These are phyloP conservation scores for Apotomis turbidana DNA, from an alignment of 2,888 invertebrate species.

Conservation along the genomic window DNA sequence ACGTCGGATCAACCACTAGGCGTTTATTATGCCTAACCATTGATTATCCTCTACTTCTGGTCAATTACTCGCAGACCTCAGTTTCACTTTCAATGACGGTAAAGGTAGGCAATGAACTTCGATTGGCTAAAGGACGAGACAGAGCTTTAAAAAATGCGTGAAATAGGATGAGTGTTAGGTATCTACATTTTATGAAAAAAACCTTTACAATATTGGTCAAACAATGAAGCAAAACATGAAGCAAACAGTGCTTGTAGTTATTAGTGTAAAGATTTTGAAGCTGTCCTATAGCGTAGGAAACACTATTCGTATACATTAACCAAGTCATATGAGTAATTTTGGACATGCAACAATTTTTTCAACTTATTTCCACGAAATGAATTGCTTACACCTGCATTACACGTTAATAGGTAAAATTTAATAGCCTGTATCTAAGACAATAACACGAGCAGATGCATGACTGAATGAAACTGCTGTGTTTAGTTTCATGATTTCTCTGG, in stretches of 20 bases:
- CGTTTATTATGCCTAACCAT: slow-evolving; percentile 35
- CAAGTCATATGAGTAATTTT: too few relatives aligned
- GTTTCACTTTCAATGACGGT: slow-evolving; percentile 37
- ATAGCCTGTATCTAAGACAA: neutral
- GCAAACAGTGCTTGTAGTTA: neutral
- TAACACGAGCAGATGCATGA: slow-evolving; percentile 25
- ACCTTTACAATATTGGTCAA: too few relatives aligned
- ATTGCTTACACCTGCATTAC: neutral
- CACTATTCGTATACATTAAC: too few relatives aligned
- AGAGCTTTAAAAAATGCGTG: neutral
- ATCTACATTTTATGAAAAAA: too few relatives aligned
- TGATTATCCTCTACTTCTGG: slow-evolving; percentile 35
- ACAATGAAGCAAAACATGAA: too few relatives aligned
- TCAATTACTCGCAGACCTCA: slow-evolving; percentile 15
- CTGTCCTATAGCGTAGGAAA: neutral
- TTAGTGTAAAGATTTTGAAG: neutral
- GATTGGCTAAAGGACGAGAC: too few relatives aligned
- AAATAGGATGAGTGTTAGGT: too few relatives aligned
- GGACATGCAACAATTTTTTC: too few relatives aligned
- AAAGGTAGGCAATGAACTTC: neutral
- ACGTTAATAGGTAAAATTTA: slow-evolving; percentile 3
- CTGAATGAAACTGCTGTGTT: slow-evolving; percentile 53
- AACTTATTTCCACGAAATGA: too few relatives aligned
- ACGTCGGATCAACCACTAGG: slow-evolving; percentile 24
- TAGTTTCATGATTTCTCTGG: slow-evolving; percentile 75